Conservation (phyloP, 2,888 invertebrate genomes). For the Diplolepis rosae region DNA sequence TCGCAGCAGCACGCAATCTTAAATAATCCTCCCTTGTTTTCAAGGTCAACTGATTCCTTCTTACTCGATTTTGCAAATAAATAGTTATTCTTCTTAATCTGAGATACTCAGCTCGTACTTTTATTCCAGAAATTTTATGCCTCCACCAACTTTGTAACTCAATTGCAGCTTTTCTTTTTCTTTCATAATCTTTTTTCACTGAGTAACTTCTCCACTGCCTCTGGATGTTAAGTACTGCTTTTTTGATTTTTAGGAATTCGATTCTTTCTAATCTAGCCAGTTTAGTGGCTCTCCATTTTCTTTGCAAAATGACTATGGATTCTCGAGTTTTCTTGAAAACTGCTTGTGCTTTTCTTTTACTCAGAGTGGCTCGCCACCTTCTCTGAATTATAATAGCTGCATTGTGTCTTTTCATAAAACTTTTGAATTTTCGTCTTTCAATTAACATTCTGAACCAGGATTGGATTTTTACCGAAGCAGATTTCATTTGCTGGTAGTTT, state of each 20-base stretch:
- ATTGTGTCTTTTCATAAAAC: slow-evolving; percentile 26
- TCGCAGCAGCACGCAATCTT: slow-evolving; percentile 57
- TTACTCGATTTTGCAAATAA: background rate
- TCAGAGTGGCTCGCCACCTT: slow-evolving; percentile 67
- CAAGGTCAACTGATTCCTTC: slow-evolving; percentile 44
- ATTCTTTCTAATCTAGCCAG: slow-evolving; percentile 64
- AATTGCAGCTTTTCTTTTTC: slow-evolving; percentile 46
- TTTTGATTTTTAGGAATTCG: slow-evolving; percentile 67
- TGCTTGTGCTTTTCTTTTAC: slow-evolving; percentile 37
- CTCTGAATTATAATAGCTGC: slow-evolving; percentile 70
- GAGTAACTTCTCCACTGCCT: slow-evolving; percentile 53
- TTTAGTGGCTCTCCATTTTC: slow-evolving; percentile 70
- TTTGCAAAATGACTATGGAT: slow-evolving; percentile 74
- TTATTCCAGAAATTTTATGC: slow-evolving; percentile 8
- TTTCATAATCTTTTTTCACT: slow-evolving; percentile 36
- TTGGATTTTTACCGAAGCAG: slow-evolving; percentile 66
- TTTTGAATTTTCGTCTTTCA: slow-evolving; percentile 38
- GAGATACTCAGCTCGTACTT: slow-evolving; percentile 41
- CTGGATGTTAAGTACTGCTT: slow-evolving; percentile 64
- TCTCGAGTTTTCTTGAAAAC: slow-evolving; percentile 53
- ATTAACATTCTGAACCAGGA: slow-evolving; percentile 51
- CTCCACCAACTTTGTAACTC: slow-evolving; percentile 53
- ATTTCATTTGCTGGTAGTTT: slow-evolving; percentile 57
- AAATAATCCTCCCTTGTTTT: slow-evolving; percentile 44
- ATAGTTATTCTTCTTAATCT: background rate